Evolutionary conservation across 1,140 invertebrate genomes (phyloP), one percentile per base, ranked within the genome.

Genomic region (Ladona fulva): DNA sequence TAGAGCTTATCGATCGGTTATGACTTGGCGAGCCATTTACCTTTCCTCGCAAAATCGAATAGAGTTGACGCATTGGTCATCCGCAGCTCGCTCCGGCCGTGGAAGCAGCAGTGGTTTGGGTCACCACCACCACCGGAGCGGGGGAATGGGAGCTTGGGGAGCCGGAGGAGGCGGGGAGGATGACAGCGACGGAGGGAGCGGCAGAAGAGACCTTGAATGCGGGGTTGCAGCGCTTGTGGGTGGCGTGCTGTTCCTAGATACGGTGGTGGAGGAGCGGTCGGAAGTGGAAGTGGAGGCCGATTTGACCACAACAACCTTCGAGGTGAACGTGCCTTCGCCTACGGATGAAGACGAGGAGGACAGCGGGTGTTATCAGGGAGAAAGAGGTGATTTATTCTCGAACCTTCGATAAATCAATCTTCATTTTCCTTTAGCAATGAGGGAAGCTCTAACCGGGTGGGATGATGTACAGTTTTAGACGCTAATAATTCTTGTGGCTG

Each of bases 191-290:
- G 92, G 85, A 79, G 87, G 89, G 80, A 88, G 92, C 79, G 91
- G 92, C 14, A 90, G 91, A 0, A 83, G 93, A 42, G 80, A 81
- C 79, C 80, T 79, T 0, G 92, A 94, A 83, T 66, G 52, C 14
- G 52, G 52, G 14, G 52, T 66, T 16, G 52, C 52, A 6, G 52
- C 52, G 1, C 3, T 66, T 12, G 52, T 66, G 14, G 52, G 52
- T 66, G 52, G 52, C 5, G 52, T 66, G 52, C 52, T 66, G 16
- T 66, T 66, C 52, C 85, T 94, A 81, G 93, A 93, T 82, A 94
- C 93, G 0, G 93, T 94, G 14, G 87, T 94, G 19, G 93, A 94
- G 83, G 93, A 94, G 82, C 88, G 91, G 79, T 89, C 88, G 24
- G 92, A 94, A 83, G 90, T 91, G 11, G 92, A 94, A 83, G 89